phyloP scores from a whole-genome alignment of 2,888 invertebrate species.

The Metellina segmentata region DNA sequence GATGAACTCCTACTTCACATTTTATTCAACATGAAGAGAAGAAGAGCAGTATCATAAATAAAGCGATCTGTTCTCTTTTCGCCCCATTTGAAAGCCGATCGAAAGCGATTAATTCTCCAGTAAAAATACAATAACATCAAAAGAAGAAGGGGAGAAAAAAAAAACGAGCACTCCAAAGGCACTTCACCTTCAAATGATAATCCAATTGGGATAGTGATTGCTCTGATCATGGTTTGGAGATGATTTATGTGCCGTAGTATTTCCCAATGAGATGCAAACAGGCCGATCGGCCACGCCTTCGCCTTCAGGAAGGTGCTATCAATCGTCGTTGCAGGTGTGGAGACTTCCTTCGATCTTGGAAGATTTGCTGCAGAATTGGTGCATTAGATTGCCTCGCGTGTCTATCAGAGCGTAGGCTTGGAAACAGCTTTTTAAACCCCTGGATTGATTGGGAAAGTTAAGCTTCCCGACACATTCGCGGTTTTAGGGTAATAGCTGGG shows the following conservation, averaged over 20 bases:
- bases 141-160: constrained; percentile 26
- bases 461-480: constrained; percentile 15
- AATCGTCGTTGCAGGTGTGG: constrained; percentile 58
- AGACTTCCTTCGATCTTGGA: constrained; percentile 54
- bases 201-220: constrained; percentile 69
- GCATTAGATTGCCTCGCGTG: constrained; percentile 43
- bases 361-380: constrained; percentile 58
- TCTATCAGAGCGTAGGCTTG: constrained; percentile 39
- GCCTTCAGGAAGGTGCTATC: constrained; percentile 62
- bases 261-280: constrained; percentile 67
- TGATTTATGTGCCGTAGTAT: constrained; percentile 62
- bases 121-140: constrained; percentile 46
- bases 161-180: not conserved
- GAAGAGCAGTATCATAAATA: constrained; percentile 43
- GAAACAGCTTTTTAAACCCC: constrained; percentile 50
- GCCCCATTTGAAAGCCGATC: constrained; percentile 49
- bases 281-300: constrained; percentile 42
- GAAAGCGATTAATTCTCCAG: constrained; percentile 62
- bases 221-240: constrained; percentile 61
- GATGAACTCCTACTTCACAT: constrained; percentile 13
- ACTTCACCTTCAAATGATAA: constrained; percentile 66
- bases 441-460: constrained; percentile 53
- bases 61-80: constrained; percentile 48
- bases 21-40: constrained; percentile 53
- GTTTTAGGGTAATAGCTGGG: constrained; percentile 3